These are phyloP conservation scores for Therioaphis trifolii DNA, from an alignment of 2,888 invertebrate species.

Conservation along the genomic window DNA sequence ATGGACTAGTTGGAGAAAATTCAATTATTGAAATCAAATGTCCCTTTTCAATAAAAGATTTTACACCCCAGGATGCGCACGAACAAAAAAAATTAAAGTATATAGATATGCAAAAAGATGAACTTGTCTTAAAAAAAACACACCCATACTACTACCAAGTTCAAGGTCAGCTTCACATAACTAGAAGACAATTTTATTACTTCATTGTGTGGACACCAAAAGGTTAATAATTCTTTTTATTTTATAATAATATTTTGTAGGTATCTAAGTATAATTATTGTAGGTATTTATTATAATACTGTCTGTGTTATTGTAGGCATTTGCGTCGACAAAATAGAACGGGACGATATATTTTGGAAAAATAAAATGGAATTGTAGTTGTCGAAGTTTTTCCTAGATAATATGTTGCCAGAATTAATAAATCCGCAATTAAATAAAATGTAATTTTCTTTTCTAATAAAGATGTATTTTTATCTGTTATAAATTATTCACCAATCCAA, in stretches of 20 bases:
- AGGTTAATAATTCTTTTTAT: not conserved
- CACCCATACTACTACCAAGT: constrained; percentile 1
- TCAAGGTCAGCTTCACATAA: not conserved
- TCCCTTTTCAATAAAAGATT: not conserved
- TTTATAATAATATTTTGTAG: not conserved
- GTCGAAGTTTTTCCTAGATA: no score
- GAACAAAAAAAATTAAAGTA: not conserved
- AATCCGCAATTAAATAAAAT: no score
- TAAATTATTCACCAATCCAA: no score
- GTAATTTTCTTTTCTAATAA: no score
- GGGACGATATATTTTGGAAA: not conserved
- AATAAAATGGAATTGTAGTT: not conserved
- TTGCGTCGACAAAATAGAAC: not conserved
- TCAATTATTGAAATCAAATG: no score
- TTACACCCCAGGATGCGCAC: not conserved
- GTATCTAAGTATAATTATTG: not conserved
- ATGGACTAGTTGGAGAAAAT: not conserved
- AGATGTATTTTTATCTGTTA: no score
- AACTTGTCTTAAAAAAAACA: not conserved
- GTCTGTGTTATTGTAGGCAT: not conserved
- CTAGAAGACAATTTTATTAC: not conserved
- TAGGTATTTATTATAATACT: not conserved
- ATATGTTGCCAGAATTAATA: no score
- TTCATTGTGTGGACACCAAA: constrained; percentile 13
- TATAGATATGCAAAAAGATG: not conserved